Evolutionary conservation across 2,113 vertebrate genomes (phyloP).

Genomic region (Odobenus rosmarus): DNA sequence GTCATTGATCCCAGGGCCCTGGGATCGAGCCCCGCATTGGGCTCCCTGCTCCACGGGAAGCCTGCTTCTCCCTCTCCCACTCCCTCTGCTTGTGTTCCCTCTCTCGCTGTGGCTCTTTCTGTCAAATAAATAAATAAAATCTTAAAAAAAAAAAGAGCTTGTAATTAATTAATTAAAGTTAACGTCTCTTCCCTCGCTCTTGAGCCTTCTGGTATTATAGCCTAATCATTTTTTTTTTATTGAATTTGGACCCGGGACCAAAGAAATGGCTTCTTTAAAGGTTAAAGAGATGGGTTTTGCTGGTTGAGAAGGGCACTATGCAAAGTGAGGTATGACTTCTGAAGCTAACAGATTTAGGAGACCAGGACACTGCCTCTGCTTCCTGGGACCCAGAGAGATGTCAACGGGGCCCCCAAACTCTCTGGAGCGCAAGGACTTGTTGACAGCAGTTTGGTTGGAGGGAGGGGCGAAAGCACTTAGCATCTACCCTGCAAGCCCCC

Average conservation of each 20-base stretch:
- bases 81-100: too few relatives aligned
- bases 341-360: neutral
- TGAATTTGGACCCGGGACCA: neutral
- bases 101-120: too few relatives aligned
- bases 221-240: neutral
- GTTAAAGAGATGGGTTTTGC: neutral
- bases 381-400: neutral
- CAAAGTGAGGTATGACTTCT: neutral
- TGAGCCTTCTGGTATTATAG: neutral
- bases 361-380: neutral
- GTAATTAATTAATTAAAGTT: neutral
- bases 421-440: neutral
- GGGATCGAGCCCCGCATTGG: too few relatives aligned
- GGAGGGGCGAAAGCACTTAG: neutral
- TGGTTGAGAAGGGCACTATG: neutral
- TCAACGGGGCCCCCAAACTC: neutral
- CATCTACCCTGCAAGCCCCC: neutral
- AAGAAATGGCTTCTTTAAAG: slow-evolving; percentile 7
- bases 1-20: too few relatives aligned
- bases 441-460: neutral
- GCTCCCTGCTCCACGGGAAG: too few relatives aligned
- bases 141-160: neutral
- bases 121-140: too few relatives aligned
- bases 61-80: too few relatives aligned
- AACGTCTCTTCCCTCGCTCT: neutral